Evolutionary conservation across 23 tunicate species (phyloP).

Genomic region (Trididemnum nubilum): DNA sequence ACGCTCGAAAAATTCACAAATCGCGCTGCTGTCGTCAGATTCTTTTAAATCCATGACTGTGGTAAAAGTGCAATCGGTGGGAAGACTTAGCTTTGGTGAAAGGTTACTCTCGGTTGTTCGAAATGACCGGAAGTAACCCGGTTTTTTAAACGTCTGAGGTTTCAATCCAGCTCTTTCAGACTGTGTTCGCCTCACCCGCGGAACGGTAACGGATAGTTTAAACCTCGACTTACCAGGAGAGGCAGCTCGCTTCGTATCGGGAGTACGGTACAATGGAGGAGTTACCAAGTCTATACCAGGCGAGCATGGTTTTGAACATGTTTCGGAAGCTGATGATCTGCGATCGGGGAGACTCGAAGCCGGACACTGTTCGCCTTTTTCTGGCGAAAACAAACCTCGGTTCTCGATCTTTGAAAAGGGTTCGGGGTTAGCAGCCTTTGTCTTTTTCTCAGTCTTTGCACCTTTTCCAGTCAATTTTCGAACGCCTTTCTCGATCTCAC

Average conservation of each 20-base stretch:
- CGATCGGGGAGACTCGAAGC: neutral
- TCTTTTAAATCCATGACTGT: neutral
- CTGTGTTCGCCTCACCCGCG: constrained; percentile 14
- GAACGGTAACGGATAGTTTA: neutral
- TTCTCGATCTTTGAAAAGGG: neutral
- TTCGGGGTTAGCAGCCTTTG: too few species aligned
- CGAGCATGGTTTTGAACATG: neutral
- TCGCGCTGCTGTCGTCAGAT: too few species aligned
- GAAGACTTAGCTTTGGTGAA: neutral
- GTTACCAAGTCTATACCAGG: neutral
- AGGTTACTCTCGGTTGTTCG: neutral
- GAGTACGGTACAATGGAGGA: constrained; percentile 8
- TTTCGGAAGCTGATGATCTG: neutral
- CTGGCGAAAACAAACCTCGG: neutral
- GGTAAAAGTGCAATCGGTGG: neutral
- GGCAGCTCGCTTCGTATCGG: neutral
- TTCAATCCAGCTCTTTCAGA: constrained; percentile 1
- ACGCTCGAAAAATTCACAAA: too few species aligned
- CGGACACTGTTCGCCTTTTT: neutral
- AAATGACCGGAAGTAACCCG: constrained; percentile 14
- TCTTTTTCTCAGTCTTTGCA: neutral
- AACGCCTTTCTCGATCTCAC: constrained; percentile 65
- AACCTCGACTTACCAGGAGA: neutral
- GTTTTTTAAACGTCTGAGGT: neutral
- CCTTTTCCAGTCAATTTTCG: constrained; percentile 27